Evolutionary conservation across 1,140 invertebrate species (phyloP), one percentile per base, ranked within the genome.

Genomic region (Zaprionus gabonicus): DNA sequence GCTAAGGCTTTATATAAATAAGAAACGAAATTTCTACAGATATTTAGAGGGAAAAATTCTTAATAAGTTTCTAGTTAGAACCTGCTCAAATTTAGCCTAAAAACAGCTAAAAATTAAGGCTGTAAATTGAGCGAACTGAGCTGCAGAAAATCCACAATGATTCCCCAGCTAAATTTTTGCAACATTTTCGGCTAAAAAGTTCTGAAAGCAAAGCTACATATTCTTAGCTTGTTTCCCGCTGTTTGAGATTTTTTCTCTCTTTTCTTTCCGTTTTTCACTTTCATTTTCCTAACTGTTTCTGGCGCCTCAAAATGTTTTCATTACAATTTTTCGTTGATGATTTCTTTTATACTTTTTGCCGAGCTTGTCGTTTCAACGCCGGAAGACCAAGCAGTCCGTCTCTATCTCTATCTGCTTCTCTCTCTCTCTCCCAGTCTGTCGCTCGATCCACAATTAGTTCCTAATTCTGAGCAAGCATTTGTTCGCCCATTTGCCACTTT

Each of bases 381-480:
- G 81, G 81, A 83, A 83, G 73, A 15, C 56, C 36, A 62, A 46
- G 53, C 38, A 55, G 36, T 55, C 65, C 25, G 17, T 46, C 31
- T 5, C 9, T 34, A 2, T 34, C 9, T 34, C 31, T 10, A 23
- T 34, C 36, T 6, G 25, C 60, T 56, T 7, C 4, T 51, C 20
- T 20, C 17, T 49, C 17, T 49, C 38, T n/a, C 20, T n/a, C 15
- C n/a, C 38, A n/a, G 5, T 41, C 38, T 46, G 41, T 3, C 38
- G 38, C 38, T 41, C 38, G 38, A 41, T 41, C n/a, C n/a, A 46
- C 41, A 46, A 71, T 38, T 63, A 55, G 69, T 76, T 76, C 76
- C 73, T 58, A 66, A 64, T 71, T 68, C 80, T 84, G 80, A 82
- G 38, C 72, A 49, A 71, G 80, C 80, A 80, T 41, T 82, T 76